Conservation (phyloP, 1,140 invertebrate species). For the Dryas iulia region DNA sequence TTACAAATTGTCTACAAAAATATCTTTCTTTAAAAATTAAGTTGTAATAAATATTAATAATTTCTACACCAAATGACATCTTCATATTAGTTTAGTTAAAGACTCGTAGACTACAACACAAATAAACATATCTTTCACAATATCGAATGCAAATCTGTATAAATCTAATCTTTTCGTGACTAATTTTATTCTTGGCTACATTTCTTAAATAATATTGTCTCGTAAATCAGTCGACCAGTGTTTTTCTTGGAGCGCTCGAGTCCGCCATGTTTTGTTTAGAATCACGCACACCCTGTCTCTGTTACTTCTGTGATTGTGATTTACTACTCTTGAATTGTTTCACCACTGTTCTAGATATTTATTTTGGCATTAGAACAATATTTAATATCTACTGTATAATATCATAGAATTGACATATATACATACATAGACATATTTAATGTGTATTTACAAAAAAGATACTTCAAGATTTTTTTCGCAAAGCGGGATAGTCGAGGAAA, state of each 20-base stretch:
- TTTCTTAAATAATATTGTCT: constrained; percentile 75
- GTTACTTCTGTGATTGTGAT: constrained; percentile 63
- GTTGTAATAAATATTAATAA: not conserved
- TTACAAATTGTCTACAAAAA: not conserved
- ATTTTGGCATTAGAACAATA: constrained; percentile 39
- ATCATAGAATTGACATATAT: constrained; percentile 11
- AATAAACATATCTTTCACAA: constrained; percentile 32
- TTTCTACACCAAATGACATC: not conserved
- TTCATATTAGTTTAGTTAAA: not conserved
- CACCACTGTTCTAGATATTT: constrained; percentile 44
- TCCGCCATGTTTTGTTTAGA: constrained; percentile 72
- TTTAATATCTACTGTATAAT: constrained; percentile 19
- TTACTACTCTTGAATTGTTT: constrained; percentile 66
- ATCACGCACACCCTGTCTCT: constrained; percentile 74
- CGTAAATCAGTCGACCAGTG: constrained; percentile 75
- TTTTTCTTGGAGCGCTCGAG: constrained; percentile 72
- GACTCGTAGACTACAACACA: not conserved
- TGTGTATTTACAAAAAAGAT: no score
- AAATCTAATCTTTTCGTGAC: constrained; percentile 64
- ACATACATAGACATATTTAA: no score
- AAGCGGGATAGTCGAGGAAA: no score
- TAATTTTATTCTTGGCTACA: constrained; percentile 71
- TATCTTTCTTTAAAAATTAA: no score
- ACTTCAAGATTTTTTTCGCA: no score
- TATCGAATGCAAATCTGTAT: constrained; percentile 43